phyloP scores from a whole-genome alignment of 2,888 invertebrate species.

The Xanthorhoe spadicearia region DNA sequence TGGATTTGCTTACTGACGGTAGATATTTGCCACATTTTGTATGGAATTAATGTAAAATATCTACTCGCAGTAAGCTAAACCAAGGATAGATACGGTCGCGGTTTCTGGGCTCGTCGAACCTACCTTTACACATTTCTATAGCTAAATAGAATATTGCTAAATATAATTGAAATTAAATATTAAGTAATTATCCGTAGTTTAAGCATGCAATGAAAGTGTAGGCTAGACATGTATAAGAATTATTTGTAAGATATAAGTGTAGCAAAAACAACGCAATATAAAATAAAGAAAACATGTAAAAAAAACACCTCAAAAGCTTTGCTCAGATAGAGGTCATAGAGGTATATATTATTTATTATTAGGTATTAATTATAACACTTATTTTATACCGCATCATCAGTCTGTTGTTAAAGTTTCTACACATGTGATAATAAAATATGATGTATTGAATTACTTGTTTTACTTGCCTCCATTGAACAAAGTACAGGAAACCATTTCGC shows the following conservation, averaged over 20 bases:
- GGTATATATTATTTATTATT: slow-evolving; percentile 45
- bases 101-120: too few relatives aligned
- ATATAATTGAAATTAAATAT: too few relatives aligned
- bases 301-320: slow-evolving; percentile 1
- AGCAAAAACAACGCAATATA: neutral
- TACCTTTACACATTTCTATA: too few relatives aligned
- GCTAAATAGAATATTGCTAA: too few relatives aligned
- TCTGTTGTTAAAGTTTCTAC: slow-evolving; percentile 30
- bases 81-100: too few relatives aligned
- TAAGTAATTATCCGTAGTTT: neutral
- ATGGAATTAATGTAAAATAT: too few relatives aligned
- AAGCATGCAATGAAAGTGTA: neutral
- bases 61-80: too few relatives aligned
- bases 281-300: neutral
- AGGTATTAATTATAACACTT: slow-evolving; percentile 12
- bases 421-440: slow-evolving; percentile 44
- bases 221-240: neutral
- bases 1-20: too few relatives aligned
- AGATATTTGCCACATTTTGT: too few relatives aligned
- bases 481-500: too few relatives aligned
- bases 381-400: slow-evolving; percentile 27
- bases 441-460: slow-evolving; percentile 15
- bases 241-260: neutral
- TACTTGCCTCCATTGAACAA: neutral
- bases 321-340: slow-evolving; percentile 5